phyloP scores from a whole-genome alignment of 2,113 vertebrate genomes.

The Sapayoa aenigma region DNA sequence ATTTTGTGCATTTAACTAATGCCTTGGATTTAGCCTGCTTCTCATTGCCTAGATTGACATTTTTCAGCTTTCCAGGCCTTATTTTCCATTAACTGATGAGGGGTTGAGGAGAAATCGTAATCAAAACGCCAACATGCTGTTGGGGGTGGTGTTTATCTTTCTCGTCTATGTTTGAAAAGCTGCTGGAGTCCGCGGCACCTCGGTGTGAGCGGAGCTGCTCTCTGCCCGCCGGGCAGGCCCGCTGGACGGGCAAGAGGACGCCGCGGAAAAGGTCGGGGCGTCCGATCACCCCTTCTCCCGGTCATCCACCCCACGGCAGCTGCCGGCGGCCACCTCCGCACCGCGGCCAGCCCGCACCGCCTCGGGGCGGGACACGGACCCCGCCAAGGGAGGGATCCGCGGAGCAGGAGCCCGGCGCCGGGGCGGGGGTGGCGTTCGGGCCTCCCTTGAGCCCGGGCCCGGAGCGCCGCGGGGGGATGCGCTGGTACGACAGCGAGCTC shows the following conservation, averaged over 20 bases:
- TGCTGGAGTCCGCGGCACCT: fast-evolving
- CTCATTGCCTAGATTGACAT: neutral
- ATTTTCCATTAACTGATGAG: neutral
- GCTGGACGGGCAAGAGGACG: neutral
- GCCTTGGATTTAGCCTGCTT: neutral
- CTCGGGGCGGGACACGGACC: neutral
- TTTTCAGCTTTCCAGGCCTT: neutral
- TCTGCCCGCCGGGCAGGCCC: neutral
- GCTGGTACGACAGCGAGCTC: fast-evolving
- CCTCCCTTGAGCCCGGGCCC: neutral
- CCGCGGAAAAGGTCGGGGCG: neutral
- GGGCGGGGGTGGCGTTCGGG: neutral
- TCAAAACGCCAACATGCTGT: neutral
- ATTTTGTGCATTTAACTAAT: neutral
- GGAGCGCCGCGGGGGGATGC: neutral
- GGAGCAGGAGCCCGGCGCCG: neutral
- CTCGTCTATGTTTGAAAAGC: neutral
- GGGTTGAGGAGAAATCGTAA: neutral
- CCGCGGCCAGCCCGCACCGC: neutral
- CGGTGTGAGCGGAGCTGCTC: fast-evolving
- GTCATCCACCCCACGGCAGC: fast-evolving
- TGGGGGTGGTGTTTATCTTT: fast-evolving
- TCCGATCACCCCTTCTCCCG: neutral
- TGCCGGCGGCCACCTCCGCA: neutral
- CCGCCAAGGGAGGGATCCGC: neutral